Conservation (phyloP, 1,140 invertebrate species). For the Homarus americanus region DNA sequence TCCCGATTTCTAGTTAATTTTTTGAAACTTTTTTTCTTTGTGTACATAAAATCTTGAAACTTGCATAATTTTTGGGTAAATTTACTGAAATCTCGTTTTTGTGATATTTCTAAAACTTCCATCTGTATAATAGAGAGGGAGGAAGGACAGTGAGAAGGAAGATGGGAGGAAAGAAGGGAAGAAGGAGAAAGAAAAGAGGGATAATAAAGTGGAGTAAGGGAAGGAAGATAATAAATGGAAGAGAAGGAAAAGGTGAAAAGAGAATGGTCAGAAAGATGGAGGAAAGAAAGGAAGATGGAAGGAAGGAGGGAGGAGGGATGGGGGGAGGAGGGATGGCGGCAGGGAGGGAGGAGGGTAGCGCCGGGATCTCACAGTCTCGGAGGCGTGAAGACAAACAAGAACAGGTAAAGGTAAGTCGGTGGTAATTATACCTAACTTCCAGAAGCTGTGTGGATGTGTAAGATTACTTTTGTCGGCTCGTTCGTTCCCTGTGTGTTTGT, state of each 20-base stretch:
- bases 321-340: not conserved
- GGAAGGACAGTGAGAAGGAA: no score
- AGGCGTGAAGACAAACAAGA: conserved; percentile 15
- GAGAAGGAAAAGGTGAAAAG: not conserved
- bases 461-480: conserved; percentile 21
- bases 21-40: no score
- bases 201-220: not conserved
- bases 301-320: not conserved
- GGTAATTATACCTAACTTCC: conserved; percentile 54
- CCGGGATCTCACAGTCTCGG: not conserved
- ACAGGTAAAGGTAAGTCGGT: conserved; percentile 37
- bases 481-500: not conserved
- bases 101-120: no score
- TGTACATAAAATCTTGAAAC: no score
- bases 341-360: not conserved
- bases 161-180: no score
- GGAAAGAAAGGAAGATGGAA: not conserved
- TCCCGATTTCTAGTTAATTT: no score
- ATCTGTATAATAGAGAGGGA: no score
- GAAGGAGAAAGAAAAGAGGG: no score
- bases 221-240: not conserved
- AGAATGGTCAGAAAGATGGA: not conserved
- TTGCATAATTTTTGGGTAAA: no score
- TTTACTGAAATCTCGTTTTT: no score
- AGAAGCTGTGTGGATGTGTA: conserved; percentile 38